Evolutionary conservation across 2,113 vertebrate species (phyloP).

Genomic region (Coryphaenoides rupestris): DNA sequence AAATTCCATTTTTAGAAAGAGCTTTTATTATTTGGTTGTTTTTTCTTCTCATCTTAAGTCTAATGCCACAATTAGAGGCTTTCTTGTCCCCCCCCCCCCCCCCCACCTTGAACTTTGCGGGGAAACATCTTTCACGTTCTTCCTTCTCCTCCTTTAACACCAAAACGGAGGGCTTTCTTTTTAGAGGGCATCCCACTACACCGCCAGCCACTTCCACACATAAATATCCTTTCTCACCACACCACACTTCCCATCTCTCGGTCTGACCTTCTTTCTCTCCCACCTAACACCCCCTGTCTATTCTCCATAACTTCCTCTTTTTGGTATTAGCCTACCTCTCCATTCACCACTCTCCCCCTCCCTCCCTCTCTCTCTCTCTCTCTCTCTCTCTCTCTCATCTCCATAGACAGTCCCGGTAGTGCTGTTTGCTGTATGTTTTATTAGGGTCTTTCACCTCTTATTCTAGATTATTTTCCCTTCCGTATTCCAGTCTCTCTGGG

Average conservation of each 20-base stretch:
- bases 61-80: slow-evolving; percentile 57
- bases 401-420: slow-evolving; percentile 19
- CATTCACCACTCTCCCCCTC: not conserved
- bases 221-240: slow-evolving; percentile 51
- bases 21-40: slow-evolving; percentile 8
- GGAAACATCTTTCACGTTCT: slow-evolving; percentile 15
- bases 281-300: not conserved
- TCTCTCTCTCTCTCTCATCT: slow-evolving; percentile 6
- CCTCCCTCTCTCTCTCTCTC: slow-evolving; percentile 13
- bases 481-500: slow-evolving; percentile 1
- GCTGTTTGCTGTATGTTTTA: slow-evolving; percentile 26
- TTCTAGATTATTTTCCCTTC: slow-evolving; percentile 16
- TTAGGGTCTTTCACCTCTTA: slow-evolving; percentile 27
- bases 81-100: slow-evolving; percentile 50
- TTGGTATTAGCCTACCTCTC: slow-evolving; percentile 17
- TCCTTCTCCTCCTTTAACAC: slow-evolving; percentile 33
- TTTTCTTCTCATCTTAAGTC: slow-evolving; percentile 47
- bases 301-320: not conserved
- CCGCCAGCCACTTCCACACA: slow-evolving; percentile 53
- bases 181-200: slow-evolving; percentile 51
- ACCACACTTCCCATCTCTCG: slow-evolving; percentile 49
- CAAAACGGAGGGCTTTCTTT: slow-evolving; percentile 31
- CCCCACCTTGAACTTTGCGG: slow-evolving; percentile 11
- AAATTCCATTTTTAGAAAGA: slow-evolving; percentile 43
- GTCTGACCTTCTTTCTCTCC: slow-evolving; percentile 56